Evolutionary conservation across 2,113 vertebrate genomes (phyloP).

Genomic region (Ctenomys sociabilis): DNA sequence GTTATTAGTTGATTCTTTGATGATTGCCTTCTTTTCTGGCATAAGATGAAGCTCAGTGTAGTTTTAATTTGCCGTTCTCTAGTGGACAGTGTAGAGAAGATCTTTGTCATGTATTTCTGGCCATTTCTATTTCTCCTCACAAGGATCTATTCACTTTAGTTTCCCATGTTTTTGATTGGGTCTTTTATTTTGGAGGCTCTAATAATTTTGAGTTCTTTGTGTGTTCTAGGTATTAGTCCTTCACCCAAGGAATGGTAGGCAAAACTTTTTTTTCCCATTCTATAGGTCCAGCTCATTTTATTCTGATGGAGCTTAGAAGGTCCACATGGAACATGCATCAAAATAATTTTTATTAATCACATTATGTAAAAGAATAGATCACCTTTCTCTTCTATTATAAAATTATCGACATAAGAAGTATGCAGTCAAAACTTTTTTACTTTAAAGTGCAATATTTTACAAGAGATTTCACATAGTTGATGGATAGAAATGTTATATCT

Average conservation of each 20-base stretch:
- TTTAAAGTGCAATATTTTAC: not conserved
- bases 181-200: not conserved
- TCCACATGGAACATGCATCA: not conserved
- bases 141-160: not conserved
- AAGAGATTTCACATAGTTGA: not conserved
- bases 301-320: not conserved
- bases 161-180: not conserved
- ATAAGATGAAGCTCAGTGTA: not conserved
- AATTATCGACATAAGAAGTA: not conserved
- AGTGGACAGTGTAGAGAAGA: not conserved
- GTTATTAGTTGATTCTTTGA: not conserved
- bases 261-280: not conserved
- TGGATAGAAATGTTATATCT: conserved; percentile 24
- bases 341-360: conserved; percentile 7
- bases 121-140: not conserved
- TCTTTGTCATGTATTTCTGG: not conserved
- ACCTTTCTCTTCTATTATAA: conserved; percentile 39
- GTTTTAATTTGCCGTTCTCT: not conserved
- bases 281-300: not conserved
- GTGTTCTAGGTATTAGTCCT: not conserved
- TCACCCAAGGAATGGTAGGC: not conserved
- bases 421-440: not conserved
- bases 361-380: not conserved
- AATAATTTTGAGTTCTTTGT: not conserved
- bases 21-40: not conserved